Conservation (phyloP, 2,888 invertebrate species). For the Xylota segnis region DNA sequence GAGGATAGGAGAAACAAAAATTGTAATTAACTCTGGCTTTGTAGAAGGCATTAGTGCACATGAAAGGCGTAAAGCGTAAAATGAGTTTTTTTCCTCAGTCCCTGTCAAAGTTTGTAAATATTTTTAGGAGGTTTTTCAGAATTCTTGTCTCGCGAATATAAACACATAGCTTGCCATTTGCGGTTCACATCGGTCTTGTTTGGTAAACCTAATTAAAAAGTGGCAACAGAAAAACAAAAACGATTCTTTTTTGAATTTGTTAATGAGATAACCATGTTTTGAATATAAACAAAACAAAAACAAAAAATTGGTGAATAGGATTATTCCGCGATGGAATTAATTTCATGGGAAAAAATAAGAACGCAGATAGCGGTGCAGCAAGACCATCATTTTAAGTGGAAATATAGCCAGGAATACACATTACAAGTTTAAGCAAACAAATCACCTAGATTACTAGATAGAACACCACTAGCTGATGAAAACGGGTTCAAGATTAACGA, state of each 20-base stretch:
- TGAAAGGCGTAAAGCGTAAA: constrained; percentile 46
- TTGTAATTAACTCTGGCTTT: constrained; percentile 40
- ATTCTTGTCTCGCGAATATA: neutral
- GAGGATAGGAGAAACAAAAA: constrained; percentile 14
- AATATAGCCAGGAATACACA: too few species aligned
- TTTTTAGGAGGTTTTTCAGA: neutral
- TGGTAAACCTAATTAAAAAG: constrained; percentile 40
- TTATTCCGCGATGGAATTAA: neutral
- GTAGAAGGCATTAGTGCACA: constrained; percentile 23
- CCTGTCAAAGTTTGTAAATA: neutral
- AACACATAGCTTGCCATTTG: constrained; percentile 11
- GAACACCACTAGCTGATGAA: too few species aligned
- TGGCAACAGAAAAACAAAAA: constrained; percentile 19
- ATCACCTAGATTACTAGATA: too few species aligned
- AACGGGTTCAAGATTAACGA: too few species aligned
- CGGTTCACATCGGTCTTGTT: constrained; percentile 24
- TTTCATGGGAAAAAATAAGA: neutral
- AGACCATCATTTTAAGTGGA: too few species aligned
- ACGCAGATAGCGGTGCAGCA: neutral
- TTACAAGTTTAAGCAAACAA: too few species aligned
- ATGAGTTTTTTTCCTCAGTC: constrained; percentile 30
- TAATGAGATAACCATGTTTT: constrained; percentile 15
- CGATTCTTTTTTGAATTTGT: constrained; percentile 25
- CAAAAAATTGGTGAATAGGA: neutral
- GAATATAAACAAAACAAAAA: neutral